Percentiles rank a stretch among this genome's conserved stretches.
phyloP scores from a whole-genome alignment of 92 coral and sea anemone species.

The Meandrina meandrites region DNA sequence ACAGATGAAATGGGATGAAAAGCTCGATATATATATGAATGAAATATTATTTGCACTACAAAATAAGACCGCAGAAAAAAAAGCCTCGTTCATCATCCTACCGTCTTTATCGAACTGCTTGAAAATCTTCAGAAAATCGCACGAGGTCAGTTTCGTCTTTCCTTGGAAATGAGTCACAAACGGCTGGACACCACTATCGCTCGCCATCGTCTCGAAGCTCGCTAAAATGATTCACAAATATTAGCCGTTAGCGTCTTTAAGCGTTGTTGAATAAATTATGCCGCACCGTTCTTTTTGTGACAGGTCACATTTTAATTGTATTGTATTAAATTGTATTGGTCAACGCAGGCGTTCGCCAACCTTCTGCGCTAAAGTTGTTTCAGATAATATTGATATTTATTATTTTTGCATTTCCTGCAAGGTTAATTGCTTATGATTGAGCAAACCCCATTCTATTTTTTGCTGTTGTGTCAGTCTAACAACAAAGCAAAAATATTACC shows the following conservation, averaged over 20 bases:
- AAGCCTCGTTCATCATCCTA: constrained; percentile 23
- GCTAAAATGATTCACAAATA: constrained; percentile 21
- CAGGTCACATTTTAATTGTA: constrained; percentile 29
- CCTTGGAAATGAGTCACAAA: constrained; percentile 43
- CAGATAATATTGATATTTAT: background rate
- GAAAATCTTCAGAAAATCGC: constrained; percentile 83
- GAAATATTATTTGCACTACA: background rate
- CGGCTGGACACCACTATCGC: background rate
- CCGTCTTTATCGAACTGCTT: constrained; percentile 84
- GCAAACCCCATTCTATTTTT: background rate
- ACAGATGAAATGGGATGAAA: background rate
- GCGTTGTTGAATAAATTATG: constrained; percentile 36
- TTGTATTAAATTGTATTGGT: background rate
- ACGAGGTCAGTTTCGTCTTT: constrained; percentile 62
- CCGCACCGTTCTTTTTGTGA: background rate
- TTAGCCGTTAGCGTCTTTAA: constrained; percentile 27
- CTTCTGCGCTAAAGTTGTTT: background rate
- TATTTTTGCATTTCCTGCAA: constrained; percentile 2
- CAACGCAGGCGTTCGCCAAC: background rate
- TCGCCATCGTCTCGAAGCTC: constrained; percentile 16
- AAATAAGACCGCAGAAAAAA: background rate
- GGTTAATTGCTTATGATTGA: background rate
- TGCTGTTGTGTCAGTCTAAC: background rate
- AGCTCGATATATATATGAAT: background rate
- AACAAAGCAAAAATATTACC: background rate